These are phyloP conservation scores for Rhagologus leucostigma DNA, from an alignment of 2,113 vertebrate genomes.

Conservation along the genomic window DNA sequence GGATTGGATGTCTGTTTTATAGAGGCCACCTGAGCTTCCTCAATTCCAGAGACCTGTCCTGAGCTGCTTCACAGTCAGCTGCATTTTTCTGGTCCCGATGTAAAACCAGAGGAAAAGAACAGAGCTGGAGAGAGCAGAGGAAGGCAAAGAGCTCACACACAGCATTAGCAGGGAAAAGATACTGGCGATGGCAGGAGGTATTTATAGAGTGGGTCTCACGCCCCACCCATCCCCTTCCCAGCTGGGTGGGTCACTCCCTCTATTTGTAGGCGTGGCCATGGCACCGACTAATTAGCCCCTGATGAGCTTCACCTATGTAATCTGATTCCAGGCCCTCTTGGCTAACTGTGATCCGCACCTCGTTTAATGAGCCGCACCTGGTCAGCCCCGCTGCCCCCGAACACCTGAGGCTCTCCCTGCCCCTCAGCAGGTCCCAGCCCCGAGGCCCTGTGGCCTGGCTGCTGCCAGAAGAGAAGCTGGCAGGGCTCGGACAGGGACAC, in stretches of 20 bases:
- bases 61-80: background rate
- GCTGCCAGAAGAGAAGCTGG: background rate
- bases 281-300: background rate
- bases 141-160: background rate
- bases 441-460: background rate
- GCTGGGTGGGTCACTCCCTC: background rate
- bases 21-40: fast-evolving
- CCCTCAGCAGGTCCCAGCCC: background rate
- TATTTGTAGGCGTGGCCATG: background rate
- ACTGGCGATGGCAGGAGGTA: background rate
- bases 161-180: fast-evolving
- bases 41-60: background rate
- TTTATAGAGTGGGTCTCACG: background rate
- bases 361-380: background rate
- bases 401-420: background rate
- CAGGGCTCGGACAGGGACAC: background rate
- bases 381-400: background rate
- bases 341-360: background rate
- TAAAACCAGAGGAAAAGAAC: background rate
- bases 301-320: background rate
- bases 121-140: background rate
- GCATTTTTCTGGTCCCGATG: background rate
- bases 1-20: background rate
- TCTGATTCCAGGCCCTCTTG: background rate
- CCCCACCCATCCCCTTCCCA: background rate